Base-by-base conservation (phyloP, 2,888 invertebrate species). In the Cosmia trapezina region DNA sequence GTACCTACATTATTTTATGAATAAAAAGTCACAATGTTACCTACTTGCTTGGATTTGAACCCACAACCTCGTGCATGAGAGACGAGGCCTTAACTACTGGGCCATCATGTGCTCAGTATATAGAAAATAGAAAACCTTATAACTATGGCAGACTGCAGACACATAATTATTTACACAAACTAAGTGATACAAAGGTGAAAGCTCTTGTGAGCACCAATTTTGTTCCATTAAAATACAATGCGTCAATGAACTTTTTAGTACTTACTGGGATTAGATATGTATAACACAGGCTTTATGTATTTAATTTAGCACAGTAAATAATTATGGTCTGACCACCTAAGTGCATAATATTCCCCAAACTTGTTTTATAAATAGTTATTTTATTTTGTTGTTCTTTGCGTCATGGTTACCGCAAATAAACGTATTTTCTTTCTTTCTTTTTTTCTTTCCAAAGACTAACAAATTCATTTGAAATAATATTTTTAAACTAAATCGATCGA, bases 401-500 rank as follows among this genome's bases (percentile, higher is more conserved):
- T n/a, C n/a, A n/a, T n/a, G n/a, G n/a, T n/a, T n/a, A n/a, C n/a
- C n/a, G n/a, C n/a, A n/a, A n/a, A n/a, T n/a, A n/a, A n/a, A n/a
- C n/a, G n/a, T n/a, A n/a, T n/a, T n/a, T n/a, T n/a, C n/a, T n/a
- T n/a, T n/a, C n/a, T n/a, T n/a, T n/a, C n/a, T n/a, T n/a, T n/a
- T n/a, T n/a, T n/a, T n/a, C n/a, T 51, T 73, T 70, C 28, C 37
- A 17, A 56, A 73, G 11, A 47, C 17, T n/a, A 70, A 4, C 14
- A 53, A 69, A 53, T 11, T 47, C 3, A 28, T 9, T 6, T 14
- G 11, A 22, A 19, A 11, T 3, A 37, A 17, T 47, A 14, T 41
- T 47, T 47, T 33, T 6, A 8, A 45, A 51, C 8, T 19, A 12
- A 76, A 74, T 85, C 77, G 53, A 80, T 78, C 41, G 84, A 78